Percentiles rank a stretch among this genome's conserved stretches.
Conservation (phyloP, 2,888 invertebrate genomes). For the Sicus ferrugineus region DNA sequence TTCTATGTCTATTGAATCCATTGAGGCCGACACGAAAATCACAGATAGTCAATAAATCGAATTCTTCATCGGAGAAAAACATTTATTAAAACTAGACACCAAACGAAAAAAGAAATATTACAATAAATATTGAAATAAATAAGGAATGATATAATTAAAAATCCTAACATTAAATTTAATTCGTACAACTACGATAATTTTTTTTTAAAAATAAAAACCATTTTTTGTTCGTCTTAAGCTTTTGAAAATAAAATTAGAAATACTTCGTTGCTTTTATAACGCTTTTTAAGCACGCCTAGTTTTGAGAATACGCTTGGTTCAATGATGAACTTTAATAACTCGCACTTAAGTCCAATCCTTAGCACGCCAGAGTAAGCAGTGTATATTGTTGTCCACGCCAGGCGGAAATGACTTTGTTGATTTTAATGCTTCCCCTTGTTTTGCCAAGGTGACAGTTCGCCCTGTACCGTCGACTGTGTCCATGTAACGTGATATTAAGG, state of each 20-base stretch:
- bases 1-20: conserved; percentile 55
- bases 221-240: background rate
- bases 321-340: background rate
- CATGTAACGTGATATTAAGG: conserved; percentile 73
- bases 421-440: conserved; percentile 48
- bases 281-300: conserved; percentile 11
- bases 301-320: background rate
- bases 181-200: background rate
- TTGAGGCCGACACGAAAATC: conserved; percentile 44
- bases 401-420: conserved; percentile 46
- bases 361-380: conserved; percentile 61
- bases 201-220: background rate
- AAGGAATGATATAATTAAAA: conserved; percentile 16
- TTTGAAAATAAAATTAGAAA: background rate
- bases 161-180: background rate
- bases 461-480: conserved; percentile 61
- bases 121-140: background rate
- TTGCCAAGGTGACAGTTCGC: conserved; percentile 46
- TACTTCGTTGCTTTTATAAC: conserved; percentile 3
- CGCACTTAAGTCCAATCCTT: conserved; percentile 59
- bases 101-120: background rate
- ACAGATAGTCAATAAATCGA: conserved; percentile 2
- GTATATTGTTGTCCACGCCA: conserved; percentile 62
- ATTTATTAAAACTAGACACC: background rate
- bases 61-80: background rate